Percentiles rank a stretch among this genome's conserved stretches.
phyloP scores from a whole-genome alignment of 2,888 invertebrate genomes.

The Atethmia centrago region DNA sequence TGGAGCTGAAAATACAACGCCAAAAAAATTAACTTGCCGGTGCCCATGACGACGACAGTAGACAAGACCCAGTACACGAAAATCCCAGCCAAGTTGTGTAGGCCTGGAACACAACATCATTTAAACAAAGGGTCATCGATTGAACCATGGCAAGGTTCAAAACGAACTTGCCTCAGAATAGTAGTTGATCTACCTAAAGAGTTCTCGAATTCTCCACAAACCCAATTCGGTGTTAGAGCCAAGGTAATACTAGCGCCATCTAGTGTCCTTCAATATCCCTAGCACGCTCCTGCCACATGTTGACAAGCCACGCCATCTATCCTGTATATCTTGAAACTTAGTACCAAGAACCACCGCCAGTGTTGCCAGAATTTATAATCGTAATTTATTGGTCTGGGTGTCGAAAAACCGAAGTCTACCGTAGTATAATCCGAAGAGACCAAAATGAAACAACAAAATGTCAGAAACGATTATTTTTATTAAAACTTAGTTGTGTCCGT shows the following conservation, averaged over 20 bases:
- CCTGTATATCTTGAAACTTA: background rate
- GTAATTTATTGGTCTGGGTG: background rate
- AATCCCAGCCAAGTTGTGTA: background rate
- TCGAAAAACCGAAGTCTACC: background rate
- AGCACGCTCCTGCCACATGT: background rate
- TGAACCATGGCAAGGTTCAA: background rate
- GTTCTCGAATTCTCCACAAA: background rate
- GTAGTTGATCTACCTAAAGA: background rate
- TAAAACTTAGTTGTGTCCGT: slow-evolving; percentile 39
- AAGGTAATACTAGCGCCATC: slow-evolving; percentile 34
- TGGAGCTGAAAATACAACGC: too few relatives aligned
- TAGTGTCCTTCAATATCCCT: background rate
- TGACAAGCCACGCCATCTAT: slow-evolving; percentile 30
- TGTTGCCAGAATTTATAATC: background rate
- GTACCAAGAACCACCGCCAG: background rate
- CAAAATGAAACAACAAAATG: slow-evolving; percentile 36
- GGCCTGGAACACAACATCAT: background rate
- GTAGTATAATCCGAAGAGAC: background rate
- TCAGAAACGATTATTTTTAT: slow-evolving; percentile 52
- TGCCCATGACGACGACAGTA: too few relatives aligned
- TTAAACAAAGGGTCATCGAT: background rate
- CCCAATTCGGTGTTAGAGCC: background rate
- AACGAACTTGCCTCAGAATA: background rate
- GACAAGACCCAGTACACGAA: background rate
- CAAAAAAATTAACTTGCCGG: too few relatives aligned